Evolutionary conservation across 1,140 invertebrate genomes (phyloP), one percentile per base, ranked within the genome.

Genomic region (Mamestra configurata): DNA sequence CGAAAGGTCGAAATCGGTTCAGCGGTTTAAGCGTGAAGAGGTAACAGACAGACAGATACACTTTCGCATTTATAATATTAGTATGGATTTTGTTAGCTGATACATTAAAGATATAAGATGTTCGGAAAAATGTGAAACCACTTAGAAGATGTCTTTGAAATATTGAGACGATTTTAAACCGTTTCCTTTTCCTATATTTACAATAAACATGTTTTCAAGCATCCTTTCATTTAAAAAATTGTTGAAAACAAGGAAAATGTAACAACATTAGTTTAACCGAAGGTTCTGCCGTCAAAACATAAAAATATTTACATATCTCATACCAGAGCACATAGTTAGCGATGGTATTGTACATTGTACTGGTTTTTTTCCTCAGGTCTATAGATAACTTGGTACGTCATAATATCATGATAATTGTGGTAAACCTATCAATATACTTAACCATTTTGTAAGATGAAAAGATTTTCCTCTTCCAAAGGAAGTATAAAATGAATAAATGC

Each of bases 211-310:
- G 13, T 46, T 31, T 43, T 43, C 40, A 43, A 43, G 40, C 11
- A 43, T 1, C 8, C 8, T n/a, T 49, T n/a, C 43, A 49, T 13
- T 57, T 13, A 57, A 57, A 57, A 24, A 55, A 24, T 55, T 24
- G 11, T 24, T 15, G 22, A 57, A 57, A 57, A 57, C 53, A 57
- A 24, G 53, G 13, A 24, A 57, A 57, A 57, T 24, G 11, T 24
- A 57, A 24, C 53, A 57, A 57, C 53, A 57, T 53, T 53, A 8
- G 20, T 57, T 57, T 15, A 57, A 57, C 53, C 24, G 53, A 24
- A 57, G 53, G 53, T 57, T 57, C 53, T 57, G 11, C 22, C 53
- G 53, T 57, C 22, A 57, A 57, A 57, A 57, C 53, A 57, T 27
- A 27, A 57, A 57, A 57, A 57, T 57, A 57, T 57, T 57, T 57